Evolutionary conservation across 2,113 vertebrate species (phyloP), one percentile per base, ranked within the genome.

Genomic region (Penelope pileata): DNA sequence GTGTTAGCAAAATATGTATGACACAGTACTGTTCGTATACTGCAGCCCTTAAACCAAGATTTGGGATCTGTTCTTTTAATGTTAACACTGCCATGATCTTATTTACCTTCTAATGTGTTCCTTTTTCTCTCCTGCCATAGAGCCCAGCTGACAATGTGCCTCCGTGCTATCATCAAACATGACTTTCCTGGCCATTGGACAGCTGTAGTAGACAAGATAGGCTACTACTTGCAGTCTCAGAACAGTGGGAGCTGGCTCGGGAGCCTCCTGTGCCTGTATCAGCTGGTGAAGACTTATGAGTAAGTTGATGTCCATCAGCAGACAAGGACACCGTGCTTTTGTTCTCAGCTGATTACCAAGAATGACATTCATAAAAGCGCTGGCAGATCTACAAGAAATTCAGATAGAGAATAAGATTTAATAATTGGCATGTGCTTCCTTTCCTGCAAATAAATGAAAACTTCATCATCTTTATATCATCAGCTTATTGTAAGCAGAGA

Each of bases 171-270:
- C 96, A 99, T 99, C 90, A 99, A 99, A 78, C 98, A 99, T 4
- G 99, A 99, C 96, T 99, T 99, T 91, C 99, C 99, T 3, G 99
- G 99, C 58, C 99, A 99, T 45, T 99, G 99, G 99, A 99, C 99
- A 5, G 98, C 98, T 0, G 98, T 99, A 5, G 98, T 99, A 30
- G 99, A 99, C 97, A 99, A 99, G 97, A 98, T 99, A 69, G 98
- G 98, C 73, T 95, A 98, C 88, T 99, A 99, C 94, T 96, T 99
- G 93, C 98, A 99, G 90, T 98, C 98, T n/a, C 98, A 98, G 94
- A 99, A 98, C 98, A 99, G 98, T 29, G 98, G 98, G 84, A 99
- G 98, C 95, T 99, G 99, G 99, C 99, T 99, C 4, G 99, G 99
- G 73, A 99, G 98, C 96, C 98, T 99, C 68, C 97, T 99, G 43